Conservation (phyloP, 2,888 invertebrate genomes). For the Drosophila neotestacea region DNA sequence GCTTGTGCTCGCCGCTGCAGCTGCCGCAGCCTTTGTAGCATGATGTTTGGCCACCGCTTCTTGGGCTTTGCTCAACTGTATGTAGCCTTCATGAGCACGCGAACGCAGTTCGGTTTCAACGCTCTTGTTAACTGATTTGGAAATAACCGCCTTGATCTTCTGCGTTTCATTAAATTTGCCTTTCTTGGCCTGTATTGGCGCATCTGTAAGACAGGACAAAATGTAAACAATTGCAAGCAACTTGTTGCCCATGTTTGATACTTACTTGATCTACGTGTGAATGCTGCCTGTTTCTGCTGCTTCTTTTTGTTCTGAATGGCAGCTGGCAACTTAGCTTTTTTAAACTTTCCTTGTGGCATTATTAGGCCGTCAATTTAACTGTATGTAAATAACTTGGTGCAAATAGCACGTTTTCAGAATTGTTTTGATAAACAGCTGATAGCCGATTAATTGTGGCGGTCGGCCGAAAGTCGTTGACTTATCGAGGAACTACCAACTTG, state of each 20-base stretch:
- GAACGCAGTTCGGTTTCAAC: constrained; percentile 88
- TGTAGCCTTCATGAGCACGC: constrained; percentile 85
- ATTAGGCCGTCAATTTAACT: neutral
- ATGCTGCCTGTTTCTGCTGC: constrained; percentile 86
- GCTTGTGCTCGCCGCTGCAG: constrained; percentile 48
- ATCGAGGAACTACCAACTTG: too few relatives aligned
- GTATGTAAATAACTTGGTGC: neutral
- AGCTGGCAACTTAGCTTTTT: constrained; percentile 87
- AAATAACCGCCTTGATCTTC: constrained; percentile 88
- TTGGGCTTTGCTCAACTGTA: constrained; percentile 86
- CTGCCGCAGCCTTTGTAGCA: constrained; percentile 62
- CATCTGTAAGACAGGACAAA: constrained; percentile 86
- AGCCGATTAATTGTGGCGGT: constrained; percentile 18
- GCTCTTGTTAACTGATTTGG: constrained; percentile 88
- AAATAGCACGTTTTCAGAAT: constrained; percentile 42
- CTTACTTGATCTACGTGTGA: constrained; percentile 87
- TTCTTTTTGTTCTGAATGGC: constrained; percentile 86
- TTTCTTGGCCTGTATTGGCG: constrained; percentile 88
- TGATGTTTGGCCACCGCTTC: constrained; percentile 86
- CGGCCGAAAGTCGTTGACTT: constrained; percentile 6
- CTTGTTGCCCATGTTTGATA: constrained; percentile 51
- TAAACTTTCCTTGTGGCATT: constrained; percentile 89
- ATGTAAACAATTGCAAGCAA: constrained; percentile 10
- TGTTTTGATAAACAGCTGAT: constrained; percentile 44
- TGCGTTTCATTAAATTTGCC: constrained; percentile 87